A percentile compares a stretch with the other conserved stretches of the same genome.
Evolutionary conservation across 2,797 vertebrate genomes (phyloP).

Genomic region (Ibycter americanus): DNA sequence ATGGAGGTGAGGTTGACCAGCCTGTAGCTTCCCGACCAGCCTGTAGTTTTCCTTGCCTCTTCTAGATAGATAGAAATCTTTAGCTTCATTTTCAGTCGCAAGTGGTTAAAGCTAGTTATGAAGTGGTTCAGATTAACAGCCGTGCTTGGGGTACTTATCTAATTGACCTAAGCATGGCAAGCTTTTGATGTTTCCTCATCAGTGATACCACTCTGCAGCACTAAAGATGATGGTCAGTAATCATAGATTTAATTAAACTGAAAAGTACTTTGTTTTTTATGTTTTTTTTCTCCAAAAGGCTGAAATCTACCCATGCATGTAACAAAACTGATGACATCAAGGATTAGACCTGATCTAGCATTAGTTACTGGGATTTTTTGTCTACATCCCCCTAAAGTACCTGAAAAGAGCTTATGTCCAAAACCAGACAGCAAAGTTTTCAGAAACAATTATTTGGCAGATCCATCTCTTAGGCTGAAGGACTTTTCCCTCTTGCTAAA

Average conservation of each 20-base stretch:
- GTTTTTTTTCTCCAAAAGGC: neutral
- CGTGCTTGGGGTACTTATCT: neutral
- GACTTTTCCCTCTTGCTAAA: neutral
- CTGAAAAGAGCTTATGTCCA: neutral
- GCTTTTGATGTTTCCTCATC: neutral
- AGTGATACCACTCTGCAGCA: neutral
- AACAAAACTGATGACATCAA: neutral
- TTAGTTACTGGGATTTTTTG: neutral
- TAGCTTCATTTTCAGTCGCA: neutral
- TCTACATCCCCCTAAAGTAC: neutral
- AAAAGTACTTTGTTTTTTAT: neutral
- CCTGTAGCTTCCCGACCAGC: too few relatives aligned
- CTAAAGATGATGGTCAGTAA: neutral
- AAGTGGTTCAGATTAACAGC: constrained; percentile 10
- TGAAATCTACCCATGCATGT: neutral
- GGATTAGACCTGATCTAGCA: neutral
- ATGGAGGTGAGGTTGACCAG: too few relatives aligned
- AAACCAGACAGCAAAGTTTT: neutral
- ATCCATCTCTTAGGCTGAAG: neutral
- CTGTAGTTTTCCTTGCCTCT: too few relatives aligned
- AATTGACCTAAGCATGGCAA: constrained; percentile 11
- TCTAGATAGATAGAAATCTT: neutral
- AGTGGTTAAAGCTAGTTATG: constrained; percentile 21
- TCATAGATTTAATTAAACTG: neutral
- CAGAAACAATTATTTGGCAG: neutral